phyloP scores from a whole-genome alignment of 2,797 vertebrate genomes.

The Carapus acus region DNA sequence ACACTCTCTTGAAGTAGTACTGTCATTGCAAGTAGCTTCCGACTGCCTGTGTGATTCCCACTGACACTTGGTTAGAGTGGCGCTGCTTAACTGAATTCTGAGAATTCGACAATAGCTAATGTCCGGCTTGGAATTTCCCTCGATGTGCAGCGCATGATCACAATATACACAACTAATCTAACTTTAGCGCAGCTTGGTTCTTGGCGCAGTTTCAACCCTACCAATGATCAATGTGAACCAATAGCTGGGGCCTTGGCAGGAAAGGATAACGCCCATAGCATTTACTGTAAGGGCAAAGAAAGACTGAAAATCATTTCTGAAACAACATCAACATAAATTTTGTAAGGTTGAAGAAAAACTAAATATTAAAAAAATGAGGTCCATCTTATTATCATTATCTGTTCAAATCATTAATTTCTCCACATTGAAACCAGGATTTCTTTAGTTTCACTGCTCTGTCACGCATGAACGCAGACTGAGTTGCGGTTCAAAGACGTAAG shows the following conservation, averaged over 20 bases:
- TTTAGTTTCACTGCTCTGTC: background rate
- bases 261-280: no score
- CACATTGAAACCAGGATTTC: background rate
- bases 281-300: background rate
- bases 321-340: no score
- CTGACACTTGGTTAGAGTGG: background rate
- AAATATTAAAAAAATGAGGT: no score
- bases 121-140: background rate
- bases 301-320: background rate
- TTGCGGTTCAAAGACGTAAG: background rate
- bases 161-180: background rate
- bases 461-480: background rate
- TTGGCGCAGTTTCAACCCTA: no score
- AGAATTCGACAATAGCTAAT: background rate
- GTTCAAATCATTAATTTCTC: no score
- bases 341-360: no score
- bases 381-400: no score
- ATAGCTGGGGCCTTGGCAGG: no score
- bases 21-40: constrained; percentile 12
- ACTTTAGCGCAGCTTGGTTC: background rate
- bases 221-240: no score
- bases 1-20: background rate
- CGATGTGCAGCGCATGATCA: background rate
- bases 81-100: background rate
- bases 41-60: constrained; percentile 5